Evolutionary conservation across 2,113 vertebrate species (phyloP).

Genomic region (Centropristis striata): DNA sequence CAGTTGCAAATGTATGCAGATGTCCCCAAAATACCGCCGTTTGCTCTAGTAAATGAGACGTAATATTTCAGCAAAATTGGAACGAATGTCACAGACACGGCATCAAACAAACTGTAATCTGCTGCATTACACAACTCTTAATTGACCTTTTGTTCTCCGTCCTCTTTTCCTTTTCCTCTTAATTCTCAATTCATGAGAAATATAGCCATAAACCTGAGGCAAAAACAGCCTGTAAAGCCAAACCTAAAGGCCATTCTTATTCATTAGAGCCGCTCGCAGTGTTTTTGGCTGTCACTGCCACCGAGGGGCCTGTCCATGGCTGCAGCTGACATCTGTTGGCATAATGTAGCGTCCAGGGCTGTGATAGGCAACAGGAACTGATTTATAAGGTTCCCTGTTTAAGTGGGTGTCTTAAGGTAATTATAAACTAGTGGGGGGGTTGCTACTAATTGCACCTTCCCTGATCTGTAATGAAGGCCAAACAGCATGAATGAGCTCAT

Average conservation of each 20-base stretch:
- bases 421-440: conserved; percentile 67
- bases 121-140: conserved; percentile 55
- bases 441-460: conserved; percentile 81
- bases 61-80: conserved; percentile 39
- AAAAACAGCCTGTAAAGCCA: conserved; percentile 23
- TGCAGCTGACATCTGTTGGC: conserved; percentile 77
- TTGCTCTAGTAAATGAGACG: conserved; percentile 49
- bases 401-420: conserved; percentile 85
- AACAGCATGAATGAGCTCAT: conserved; percentile 68
- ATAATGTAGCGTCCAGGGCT: conserved; percentile 61
- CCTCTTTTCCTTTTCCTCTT: conserved; percentile 8
- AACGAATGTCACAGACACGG: conserved; percentile 47
- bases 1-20: too few species aligned
- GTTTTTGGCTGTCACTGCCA: conserved; percentile 59
- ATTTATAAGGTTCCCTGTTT: conserved; percentile 76
- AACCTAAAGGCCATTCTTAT: conserved; percentile 66
- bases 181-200: conserved; percentile 63
- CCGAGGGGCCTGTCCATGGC: conserved; percentile 57
- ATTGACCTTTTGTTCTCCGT: conserved; percentile 69
- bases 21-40: neutral
- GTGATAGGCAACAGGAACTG: conserved; percentile 71
- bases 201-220: conserved; percentile 53
- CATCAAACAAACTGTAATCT: conserved; percentile 58
- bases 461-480: conserved; percentile 82
- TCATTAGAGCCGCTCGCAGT: conserved; percentile 67